Base-by-base conservation (phyloP, 2,113 vertebrate species). In the Podarcis cretensis region DNA sequence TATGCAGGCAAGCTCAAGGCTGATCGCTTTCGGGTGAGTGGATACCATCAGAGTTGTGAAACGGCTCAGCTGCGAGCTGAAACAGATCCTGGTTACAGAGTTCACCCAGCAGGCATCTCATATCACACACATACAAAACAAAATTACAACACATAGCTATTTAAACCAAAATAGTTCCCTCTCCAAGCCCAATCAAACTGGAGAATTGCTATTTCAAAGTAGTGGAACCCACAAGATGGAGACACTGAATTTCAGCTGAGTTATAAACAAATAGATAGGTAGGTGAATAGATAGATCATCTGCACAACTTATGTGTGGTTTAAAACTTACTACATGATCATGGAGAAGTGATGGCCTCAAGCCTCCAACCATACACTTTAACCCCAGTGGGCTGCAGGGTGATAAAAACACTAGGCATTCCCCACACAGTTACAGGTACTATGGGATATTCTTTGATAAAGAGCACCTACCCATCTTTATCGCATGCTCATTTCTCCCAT, bases 11-110 rank as follows among this genome's bases (percentile, higher is more conserved):
- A 14, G 63, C 21, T 78, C 74, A 77, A 78, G 73, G 40, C 21
- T 78, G 63, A 18, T 16, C 0, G 1, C 25, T 14, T 89, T 90
- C 59, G 85, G 37, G 6, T 65, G 74, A 65, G 2, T 6, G 0
- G 59, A 78, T 78, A 83, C 13, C 65, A 84, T 54, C 40, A 89
- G 86, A 91, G 79, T 35, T 91, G 84, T 81, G 81, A 83, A 90
- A 20, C 13, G 84, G 30, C 65, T 87, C 81, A 87, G 35, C 30
- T 6, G 3, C 37, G 30, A 35, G 81, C 87, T 65, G 18, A 32
- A 91, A 89, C 65, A 79, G 32, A 88, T 91, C 82, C 71, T 27
- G 78, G 48, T 4, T 87, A 54, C 35, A 89, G 16, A 5, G 4
- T 86, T 35, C 27, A 20, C 35, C 88, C 71, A 85, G 9, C 48